Percentiles rank a stretch among this genome's conserved stretches.
These are phyloP conservation scores for Aricia agestis DNA, from an alignment of 1,140 invertebrate genomes.

Conservation along the genomic window DNA sequence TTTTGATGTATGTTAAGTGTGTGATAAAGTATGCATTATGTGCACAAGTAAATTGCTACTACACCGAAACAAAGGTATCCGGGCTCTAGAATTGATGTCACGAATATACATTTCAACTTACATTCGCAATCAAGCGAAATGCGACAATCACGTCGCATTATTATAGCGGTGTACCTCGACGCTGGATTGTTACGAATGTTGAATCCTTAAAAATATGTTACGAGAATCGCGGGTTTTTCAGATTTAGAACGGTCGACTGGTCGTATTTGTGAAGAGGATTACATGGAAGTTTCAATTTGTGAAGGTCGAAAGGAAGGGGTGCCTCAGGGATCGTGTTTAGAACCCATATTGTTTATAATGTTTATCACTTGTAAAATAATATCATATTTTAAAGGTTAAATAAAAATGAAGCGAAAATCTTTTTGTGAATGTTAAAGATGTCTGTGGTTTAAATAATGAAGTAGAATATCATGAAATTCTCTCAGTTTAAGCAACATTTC, in stretches of 20 bases:
- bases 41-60: background rate
- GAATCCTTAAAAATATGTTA: background rate
- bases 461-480: too few relatives aligned
- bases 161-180: background rate
- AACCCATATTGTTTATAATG: background rate
- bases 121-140: conserved; percentile 8
- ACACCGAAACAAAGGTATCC: conserved; percentile 7
- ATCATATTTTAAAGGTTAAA: too few relatives aligned
- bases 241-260: background rate
- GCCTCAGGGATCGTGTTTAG: background rate
- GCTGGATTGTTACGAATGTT: background rate
- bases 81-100: conserved; percentile 3
- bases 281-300: background rate
- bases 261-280: background rate
- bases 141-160: background rate
- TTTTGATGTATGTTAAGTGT: conserved; percentile 1
- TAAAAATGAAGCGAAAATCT: too few relatives aligned
- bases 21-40: conserved; percentile 2
- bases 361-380: background rate
- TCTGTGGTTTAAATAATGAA: too few relatives aligned
- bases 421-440: too few relatives aligned
- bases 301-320: background rate
- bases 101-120: conserved; percentile 4
- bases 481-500: background rate
- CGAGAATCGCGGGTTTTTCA: background rate